Base-by-base conservation (phyloP, 2,113 vertebrate species). In the Hypocryptadius cinnamomeus region DNA sequence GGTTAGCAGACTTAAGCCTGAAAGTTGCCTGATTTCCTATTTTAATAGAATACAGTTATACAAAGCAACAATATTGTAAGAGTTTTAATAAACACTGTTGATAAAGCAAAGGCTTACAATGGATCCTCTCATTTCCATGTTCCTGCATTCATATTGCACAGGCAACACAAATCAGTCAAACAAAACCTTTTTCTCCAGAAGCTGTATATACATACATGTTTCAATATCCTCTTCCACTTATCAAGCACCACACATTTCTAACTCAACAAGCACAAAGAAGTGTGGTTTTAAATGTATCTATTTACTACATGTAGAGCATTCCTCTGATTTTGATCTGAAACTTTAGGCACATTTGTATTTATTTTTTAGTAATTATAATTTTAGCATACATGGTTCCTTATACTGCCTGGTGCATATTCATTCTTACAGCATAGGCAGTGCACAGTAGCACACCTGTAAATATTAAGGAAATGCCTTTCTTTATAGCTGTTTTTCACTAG, bases 121-220 rank as follows among this genome's bases (percentile, higher is more conserved):
- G 4, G 83, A 71, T 56, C 42, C 25, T 61, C 25, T 47, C 15
- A 50, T 84, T 71, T 86, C 64, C 47, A 27, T 59, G 8, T 18
- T 63, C 23, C 35, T 54, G 30, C 15, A 33, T 53, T 54, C 31
- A 22, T 18, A 33, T 13, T 35, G 48, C 19, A 72, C 0, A 53
- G n/a, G 47, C 31, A 71, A 66, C 12, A 28, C 5, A 59, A 86
- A 74, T 35, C 17, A 65, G 28, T 31, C 11, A 47, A 60, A 65
- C 2, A 61, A 50, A 54, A 14, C 5, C 13, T 48, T 72, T 28
- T 65, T 15, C 47, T 84, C 37, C 39, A 35, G 2, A 66, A 74
- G 16, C 13, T 66, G 1, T 10, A 19, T 5, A 17, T 28, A 42
- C 10, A 71, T 7, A 22, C 6, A 12, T 0, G 5, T 23, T 76